A percentile compares a stretch with the other conserved stretches of the same genome.
Evolutionary conservation across 2,113 vertebrate species (phyloP).

Genomic region (Condylura cristata): DNA sequence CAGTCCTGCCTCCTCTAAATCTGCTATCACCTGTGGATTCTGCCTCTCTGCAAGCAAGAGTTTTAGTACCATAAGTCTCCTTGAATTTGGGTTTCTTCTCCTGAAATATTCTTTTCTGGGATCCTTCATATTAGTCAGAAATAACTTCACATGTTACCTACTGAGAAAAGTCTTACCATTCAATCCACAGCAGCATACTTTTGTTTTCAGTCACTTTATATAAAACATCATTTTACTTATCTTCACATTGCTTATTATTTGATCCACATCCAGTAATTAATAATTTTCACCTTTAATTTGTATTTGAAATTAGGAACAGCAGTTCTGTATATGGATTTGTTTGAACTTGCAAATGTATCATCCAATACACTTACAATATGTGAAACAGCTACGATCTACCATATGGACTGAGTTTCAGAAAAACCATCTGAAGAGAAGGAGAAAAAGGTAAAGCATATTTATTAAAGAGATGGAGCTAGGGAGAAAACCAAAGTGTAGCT

Average conservation of each 20-base stretch:
- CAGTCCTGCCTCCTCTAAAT: background rate
- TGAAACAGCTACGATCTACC: background rate
- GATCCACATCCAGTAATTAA: background rate
- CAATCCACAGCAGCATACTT: background rate
- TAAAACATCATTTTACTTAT: background rate
- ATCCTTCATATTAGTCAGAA: background rate
- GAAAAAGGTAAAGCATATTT: background rate
- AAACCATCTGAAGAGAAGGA: background rate
- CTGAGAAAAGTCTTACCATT: background rate
- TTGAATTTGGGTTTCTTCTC: background rate
- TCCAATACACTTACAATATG: background rate
- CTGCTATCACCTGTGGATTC: background rate
- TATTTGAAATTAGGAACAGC: background rate
- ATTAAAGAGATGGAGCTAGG: background rate
- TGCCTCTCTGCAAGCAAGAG: background rate
- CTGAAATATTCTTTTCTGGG: background rate
- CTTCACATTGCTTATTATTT: background rate
- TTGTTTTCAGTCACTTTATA: background rate
- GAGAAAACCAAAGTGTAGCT: background rate
- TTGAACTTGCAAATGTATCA: background rate
- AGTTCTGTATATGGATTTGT: background rate
- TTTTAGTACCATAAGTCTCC: background rate
- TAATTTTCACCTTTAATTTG: background rate
- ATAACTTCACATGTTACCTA: background rate
- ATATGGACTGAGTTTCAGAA: background rate